A percentile compares a stretch with the other conserved stretches of the same genome.
phyloP scores from a whole-genome alignment of 2,888 invertebrate species.

The Mythimna loreyi region DNA sequence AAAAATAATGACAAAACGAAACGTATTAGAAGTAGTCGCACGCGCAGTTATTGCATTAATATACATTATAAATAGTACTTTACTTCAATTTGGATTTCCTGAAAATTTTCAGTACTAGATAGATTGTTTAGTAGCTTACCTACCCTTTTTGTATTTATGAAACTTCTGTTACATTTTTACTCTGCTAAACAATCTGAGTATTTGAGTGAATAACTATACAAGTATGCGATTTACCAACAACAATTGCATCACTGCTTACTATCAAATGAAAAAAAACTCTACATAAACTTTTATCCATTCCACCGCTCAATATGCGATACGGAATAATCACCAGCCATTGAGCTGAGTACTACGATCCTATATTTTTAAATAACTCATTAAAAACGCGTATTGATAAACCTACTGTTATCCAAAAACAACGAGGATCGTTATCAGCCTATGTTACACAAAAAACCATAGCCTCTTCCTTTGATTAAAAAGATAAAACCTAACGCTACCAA shows the following conservation, averaged over 20 bases:
- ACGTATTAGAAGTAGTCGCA: neutral
- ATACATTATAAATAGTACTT: too few relatives aligned
- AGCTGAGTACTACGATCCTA: neutral
- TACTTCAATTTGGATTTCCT: too few relatives aligned
- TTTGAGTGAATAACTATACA: neutral
- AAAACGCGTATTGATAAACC: neutral
- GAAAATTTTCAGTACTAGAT: too few relatives aligned
- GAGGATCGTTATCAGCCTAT: conserved; percentile 3
- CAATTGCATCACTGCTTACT: too few relatives aligned
- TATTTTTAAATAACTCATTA: neutral
- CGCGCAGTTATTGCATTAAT: too few relatives aligned
- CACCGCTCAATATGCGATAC: too few relatives aligned
- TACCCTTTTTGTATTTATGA: too few relatives aligned
- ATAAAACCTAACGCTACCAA: conserved; percentile 34
- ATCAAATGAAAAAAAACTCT: too few relatives aligned
- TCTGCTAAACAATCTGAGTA: neutral
- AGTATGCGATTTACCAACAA: too few relatives aligned
- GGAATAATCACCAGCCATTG: neutral
- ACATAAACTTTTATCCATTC: too few relatives aligned
- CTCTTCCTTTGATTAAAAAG: conserved; percentile 12
- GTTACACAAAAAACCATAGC: conserved; percentile 11
- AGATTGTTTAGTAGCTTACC: too few relatives aligned
- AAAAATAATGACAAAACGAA: neutral
- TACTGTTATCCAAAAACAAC: neutral
- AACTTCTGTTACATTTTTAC: neutral